Evolutionary conservation across 2,797 vertebrate genomes (phyloP), one percentile per base, ranked within the genome.

Genomic region (Acropternis orthonyx): DNA sequence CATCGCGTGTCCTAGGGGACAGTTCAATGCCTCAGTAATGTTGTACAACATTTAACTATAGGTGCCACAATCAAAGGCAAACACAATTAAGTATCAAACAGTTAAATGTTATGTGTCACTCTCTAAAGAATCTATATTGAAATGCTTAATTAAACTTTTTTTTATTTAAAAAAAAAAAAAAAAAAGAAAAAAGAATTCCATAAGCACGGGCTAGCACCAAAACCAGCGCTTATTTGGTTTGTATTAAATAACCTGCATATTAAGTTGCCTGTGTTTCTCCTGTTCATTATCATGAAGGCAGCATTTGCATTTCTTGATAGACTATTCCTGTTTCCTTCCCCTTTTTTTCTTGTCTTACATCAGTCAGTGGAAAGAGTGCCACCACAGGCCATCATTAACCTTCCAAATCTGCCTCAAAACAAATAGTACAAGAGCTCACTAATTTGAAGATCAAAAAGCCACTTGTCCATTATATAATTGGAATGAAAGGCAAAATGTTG

Each of bases 361-460:
- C 98, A 99, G 99, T 99, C 98, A 98, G 95, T 96, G 97, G 98
- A 98, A 98, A 98, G 97, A 98, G 98, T 97, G 98, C 98, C 98
- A 98, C 98, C 98, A 98, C 98, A 98, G 98, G 98, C 99, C 98
- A 97, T 98, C 98, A 99, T 99, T 99, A 99, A 99, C 99, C 98
- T 98, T 98, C 98, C 98, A 98, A 99, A 99, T 99, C 98, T 98
- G 98, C 99, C 98, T 98, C 99, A 98, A 99, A 99, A 99, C 99
- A 99, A 99, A 99, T 98, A 98, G 98, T 99, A 99, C 99, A 99
- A 99, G 99, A 99, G 98, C 99, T 99, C 98, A 99, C 99, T 99
- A 99, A 99, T 99, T 99, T 99, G 98, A 98, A 99, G 99, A 99
- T 99, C 99, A 99, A 99, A 99, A 98, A 99, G 98, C 98, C 99